Conservation (phyloP, 64 coral and sea anemone genomes). For the Pocillopora verrucosa region DNA sequence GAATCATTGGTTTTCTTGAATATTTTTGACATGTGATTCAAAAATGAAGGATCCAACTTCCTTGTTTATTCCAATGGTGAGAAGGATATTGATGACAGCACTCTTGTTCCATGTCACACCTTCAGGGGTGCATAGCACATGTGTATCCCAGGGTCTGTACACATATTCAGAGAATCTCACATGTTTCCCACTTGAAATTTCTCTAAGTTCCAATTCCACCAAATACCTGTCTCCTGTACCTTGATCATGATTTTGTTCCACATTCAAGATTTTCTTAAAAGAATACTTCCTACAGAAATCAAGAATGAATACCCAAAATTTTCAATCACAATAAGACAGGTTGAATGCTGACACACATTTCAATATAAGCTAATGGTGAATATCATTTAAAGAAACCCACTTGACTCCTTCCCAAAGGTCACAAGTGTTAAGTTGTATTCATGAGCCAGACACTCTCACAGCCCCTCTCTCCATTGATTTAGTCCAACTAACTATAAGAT, state of each 20-base stretch:
- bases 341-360: too few species aligned
- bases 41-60: constrained; percentile 75
- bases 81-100: constrained; percentile 54
- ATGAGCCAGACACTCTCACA: too few species aligned
- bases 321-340: not conserved
- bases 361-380: too few species aligned
- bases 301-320: not conserved
- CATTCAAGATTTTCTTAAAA: constrained; percentile 53
- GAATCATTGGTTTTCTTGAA: constrained; percentile 50
- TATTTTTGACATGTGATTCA: constrained; percentile 70
- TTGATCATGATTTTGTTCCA: constrained; percentile 61
- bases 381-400: too few species aligned
- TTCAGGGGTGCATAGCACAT: constrained; percentile 56
- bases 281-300: constrained; percentile 51
- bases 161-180: constrained; percentile 86
- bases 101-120: constrained; percentile 75
- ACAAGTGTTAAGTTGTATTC: too few species aligned
- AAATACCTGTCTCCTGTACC: constrained; percentile 61
- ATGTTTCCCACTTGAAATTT: constrained; percentile 23
- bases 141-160: constrained; percentile 13
- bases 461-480: too few species aligned
- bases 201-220: constrained; percentile 58
- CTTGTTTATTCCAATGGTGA: constrained; percentile 72
- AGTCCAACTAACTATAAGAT: too few species aligned
- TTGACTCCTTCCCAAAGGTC: too few species aligned